Percentiles rank a stretch among this genome's conserved stretches.
phyloP scores from a whole-genome alignment of 2,888 invertebrate species.

The Aspidiotus destructor region DNA sequence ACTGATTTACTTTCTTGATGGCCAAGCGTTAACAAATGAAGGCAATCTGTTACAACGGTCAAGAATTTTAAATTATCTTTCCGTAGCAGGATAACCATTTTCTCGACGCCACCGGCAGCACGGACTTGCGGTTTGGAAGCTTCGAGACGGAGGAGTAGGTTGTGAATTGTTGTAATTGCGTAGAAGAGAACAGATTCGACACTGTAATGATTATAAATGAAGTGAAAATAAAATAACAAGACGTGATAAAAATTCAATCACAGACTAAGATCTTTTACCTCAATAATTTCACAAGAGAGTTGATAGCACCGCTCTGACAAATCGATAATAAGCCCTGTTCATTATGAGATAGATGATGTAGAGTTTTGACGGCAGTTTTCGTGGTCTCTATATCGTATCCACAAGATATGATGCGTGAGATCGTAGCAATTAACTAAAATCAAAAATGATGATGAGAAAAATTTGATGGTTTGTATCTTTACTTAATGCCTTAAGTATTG shows the following conservation, averaged over 20 bases:
- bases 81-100: constrained; percentile 90
- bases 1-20: constrained; percentile 97
- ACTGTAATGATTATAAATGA: constrained; percentile 58
- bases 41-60: constrained; percentile 97
- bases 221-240: neutral
- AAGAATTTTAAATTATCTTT: constrained; percentile 96
- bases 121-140: constrained; percentile 97
- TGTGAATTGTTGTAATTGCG: constrained; percentile 96
- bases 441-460: neutral
- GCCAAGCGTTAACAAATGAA: constrained; percentile 94
- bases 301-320: constrained; percentile 97
- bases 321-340: constrained; percentile 93
- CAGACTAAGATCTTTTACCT: constrained; percentile 44
- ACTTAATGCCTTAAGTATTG: too few relatives aligned
- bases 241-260: neutral
- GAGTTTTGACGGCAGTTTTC: constrained; percentile 90
- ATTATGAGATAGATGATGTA: constrained; percentile 97
- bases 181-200: constrained; percentile 96
- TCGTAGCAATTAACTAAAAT: constrained; percentile 72
- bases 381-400: constrained; percentile 94
- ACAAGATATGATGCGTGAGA: constrained; percentile 89
- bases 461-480: neutral
- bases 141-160: constrained; percentile 92
- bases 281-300: constrained; percentile 89
- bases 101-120: constrained; percentile 90